A percentile compares a stretch with the other conserved stretches of the same genome.
Conservation (phyloP, 2,797 vertebrate species). For the Myotis myotis region DNA sequence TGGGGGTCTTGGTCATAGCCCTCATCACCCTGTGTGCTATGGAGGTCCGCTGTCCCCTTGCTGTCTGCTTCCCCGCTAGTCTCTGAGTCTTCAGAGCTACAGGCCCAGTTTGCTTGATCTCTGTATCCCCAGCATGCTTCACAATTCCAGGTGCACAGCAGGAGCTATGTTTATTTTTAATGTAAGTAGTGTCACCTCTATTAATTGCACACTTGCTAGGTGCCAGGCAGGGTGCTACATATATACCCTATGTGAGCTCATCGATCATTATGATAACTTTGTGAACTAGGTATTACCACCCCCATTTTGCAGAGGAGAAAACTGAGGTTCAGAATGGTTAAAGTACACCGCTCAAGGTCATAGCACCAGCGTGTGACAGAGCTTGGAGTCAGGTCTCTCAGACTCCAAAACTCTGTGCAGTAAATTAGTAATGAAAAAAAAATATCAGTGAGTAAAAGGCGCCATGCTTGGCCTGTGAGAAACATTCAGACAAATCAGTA, state of each 20-base stretch:
- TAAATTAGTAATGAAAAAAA: background rate
- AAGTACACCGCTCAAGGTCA: background rate
- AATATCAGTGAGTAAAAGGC: background rate
- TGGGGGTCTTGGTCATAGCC: background rate
- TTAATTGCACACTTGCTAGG: background rate
- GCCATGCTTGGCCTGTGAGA: background rate
- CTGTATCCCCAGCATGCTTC: background rate
- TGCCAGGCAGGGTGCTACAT: too few relatives aligned
- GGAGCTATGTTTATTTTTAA: background rate
- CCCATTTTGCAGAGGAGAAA: too few relatives aligned
- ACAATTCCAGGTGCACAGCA: background rate
- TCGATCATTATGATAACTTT: too few relatives aligned
- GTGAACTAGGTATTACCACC: too few relatives aligned
- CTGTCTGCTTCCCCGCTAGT: background rate
- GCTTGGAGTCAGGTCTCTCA: background rate
- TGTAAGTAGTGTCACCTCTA: background rate
- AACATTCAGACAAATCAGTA: background rate
- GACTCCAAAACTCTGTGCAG: background rate
- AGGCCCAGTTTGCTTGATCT: background rate
- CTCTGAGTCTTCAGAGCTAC: background rate
- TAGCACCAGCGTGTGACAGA: background rate
- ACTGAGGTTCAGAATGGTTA: too few relatives aligned
- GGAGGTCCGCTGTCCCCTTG: background rate
- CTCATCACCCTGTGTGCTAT: background rate
- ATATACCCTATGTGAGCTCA: too few relatives aligned